A percentile compares a stretch with the other conserved stretches of the same genome.
These are phyloP conservation scores for Pholis gunnellus DNA, from an alignment of 2,113 vertebrate species.

Conservation along the genomic window DNA sequence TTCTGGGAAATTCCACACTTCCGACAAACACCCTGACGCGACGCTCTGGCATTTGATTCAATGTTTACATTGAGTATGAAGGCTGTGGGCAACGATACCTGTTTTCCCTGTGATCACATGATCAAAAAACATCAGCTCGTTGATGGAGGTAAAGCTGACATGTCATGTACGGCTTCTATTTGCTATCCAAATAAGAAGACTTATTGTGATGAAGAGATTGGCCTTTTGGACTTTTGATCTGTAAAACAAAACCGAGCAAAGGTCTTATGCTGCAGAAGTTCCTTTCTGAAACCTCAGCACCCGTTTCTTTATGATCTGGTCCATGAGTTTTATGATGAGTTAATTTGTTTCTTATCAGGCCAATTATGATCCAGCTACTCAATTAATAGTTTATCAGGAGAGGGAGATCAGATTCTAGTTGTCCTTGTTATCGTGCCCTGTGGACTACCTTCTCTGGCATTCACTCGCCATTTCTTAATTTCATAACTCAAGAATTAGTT, in stretches of 20 bases:
- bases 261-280: not conserved
- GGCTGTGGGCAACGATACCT: not conserved
- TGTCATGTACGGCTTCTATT: too few relatives aligned
- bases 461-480: too few relatives aligned
- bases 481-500: not conserved
- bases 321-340: not conserved
- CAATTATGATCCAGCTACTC: not conserved
- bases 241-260: not conserved
- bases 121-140: not conserved
- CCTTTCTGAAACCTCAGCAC: not conserved
- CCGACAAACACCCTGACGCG: rapidly evolving
- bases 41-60: not conserved
- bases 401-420: not conserved
- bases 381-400: not conserved
- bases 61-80: not conserved
- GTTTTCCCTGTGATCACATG: not conserved
- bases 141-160: not conserved
- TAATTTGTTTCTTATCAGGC: not conserved
- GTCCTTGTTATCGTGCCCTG: not conserved
- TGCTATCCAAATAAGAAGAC: not conserved
- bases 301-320: not conserved
- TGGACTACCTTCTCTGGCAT: not conserved
- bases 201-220: not conserved
- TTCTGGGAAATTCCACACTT: not conserved
- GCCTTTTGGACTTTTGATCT: too few relatives aligned